Percentiles rank a stretch among this genome's conserved stretches.
Evolutionary conservation across 2,888 invertebrate genomes (phyloP).

Genomic region (Nemoura dubitans): DNA sequence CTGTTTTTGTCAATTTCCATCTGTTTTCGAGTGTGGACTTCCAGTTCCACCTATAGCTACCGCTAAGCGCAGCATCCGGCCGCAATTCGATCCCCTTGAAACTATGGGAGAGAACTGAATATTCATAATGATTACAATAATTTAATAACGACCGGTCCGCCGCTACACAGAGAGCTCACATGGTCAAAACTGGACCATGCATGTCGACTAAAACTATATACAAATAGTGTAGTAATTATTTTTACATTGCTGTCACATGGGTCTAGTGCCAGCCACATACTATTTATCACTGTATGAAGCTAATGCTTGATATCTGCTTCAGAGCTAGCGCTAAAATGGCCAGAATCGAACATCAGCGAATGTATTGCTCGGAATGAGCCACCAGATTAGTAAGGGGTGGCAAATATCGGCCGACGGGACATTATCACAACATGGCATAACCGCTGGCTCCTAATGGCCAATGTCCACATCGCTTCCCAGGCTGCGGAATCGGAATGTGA

Average conservation of each 20-base stretch:
- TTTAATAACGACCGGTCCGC: not conserved
- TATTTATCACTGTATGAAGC: not conserved
- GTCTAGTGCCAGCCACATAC: not conserved
- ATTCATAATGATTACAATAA: constrained; percentile 1
- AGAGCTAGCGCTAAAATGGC: not conserved
- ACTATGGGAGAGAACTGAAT: not conserved
- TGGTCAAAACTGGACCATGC: not conserved
- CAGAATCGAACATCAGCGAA: not conserved
- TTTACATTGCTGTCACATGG: not conserved
- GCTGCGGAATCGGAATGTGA: not conserved
- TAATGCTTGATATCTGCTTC: not conserved
- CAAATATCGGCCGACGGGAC: not conserved
- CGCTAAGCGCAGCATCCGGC: not conserved
- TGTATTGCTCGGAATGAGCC: not conserved
- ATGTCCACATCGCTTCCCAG: not conserved
- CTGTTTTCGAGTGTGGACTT: not conserved
- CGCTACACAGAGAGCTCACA: not conserved
- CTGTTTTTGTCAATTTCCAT: not conserved
- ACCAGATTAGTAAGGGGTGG: not conserved
- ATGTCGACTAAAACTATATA: not conserved
- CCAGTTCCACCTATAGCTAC: not conserved
- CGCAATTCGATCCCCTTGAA: not conserved
- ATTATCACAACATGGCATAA: not conserved
- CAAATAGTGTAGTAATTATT: not conserved
- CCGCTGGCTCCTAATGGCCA: not conserved